These are phyloP conservation scores for Eledona agricola DNA, from an alignment of 2,888 invertebrate species.

Conservation along the genomic window DNA sequence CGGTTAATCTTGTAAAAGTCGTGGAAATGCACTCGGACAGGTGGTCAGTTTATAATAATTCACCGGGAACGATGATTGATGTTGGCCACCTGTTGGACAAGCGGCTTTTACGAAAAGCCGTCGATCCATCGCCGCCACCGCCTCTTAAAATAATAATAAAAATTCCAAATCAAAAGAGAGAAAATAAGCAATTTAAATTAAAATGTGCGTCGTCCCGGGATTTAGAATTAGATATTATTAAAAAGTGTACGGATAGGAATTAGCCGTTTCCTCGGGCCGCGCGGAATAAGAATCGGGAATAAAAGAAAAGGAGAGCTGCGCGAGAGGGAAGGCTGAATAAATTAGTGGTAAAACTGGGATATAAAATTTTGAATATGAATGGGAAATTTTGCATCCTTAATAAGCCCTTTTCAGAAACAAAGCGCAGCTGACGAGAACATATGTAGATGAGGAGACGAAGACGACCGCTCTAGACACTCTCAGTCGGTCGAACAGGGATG, in stretches of 20 bases:
- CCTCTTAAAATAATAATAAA: slow-evolving; percentile 21
- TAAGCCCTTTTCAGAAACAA: slow-evolving; percentile 75
- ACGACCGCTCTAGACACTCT: slow-evolving; percentile 42
- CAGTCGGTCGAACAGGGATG: slow-evolving; percentile 37
- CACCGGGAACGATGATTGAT: slow-evolving; percentile 20
- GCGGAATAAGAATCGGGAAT: slow-evolving; percentile 47
- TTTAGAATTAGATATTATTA: slow-evolving; percentile 35
- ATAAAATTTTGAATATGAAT: slow-evolving; percentile 92
- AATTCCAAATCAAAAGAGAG: slow-evolving; percentile 25
- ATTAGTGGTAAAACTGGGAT: slow-evolving; percentile 81
- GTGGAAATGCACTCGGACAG: slow-evolving; percentile 7
- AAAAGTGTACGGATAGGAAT: slow-evolving; percentile 45
- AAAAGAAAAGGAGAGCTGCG: slow-evolving; percentile 46
- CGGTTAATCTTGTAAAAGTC: not conserved
- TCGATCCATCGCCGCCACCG: slow-evolving; percentile 1
- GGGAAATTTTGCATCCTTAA: slow-evolving; percentile 87
- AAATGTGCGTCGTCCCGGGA: slow-evolving; percentile 31
- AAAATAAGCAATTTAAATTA: slow-evolving; percentile 35
- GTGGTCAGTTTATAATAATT: slow-evolving; percentile 28
- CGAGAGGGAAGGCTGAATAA: slow-evolving; percentile 70
- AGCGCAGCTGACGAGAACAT: slow-evolving; percentile 69
- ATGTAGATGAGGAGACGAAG: slow-evolving; percentile 65
- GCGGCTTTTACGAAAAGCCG: slow-evolving; percentile 2
- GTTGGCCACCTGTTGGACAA: slow-evolving; percentile 29
- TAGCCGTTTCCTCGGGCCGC: slow-evolving; percentile 50